A percentile compares a stretch with the other conserved stretches of the same genome.
phyloP scores from a whole-genome alignment of 2,888 invertebrate species.

The Oconnorella tubifera region DNA sequence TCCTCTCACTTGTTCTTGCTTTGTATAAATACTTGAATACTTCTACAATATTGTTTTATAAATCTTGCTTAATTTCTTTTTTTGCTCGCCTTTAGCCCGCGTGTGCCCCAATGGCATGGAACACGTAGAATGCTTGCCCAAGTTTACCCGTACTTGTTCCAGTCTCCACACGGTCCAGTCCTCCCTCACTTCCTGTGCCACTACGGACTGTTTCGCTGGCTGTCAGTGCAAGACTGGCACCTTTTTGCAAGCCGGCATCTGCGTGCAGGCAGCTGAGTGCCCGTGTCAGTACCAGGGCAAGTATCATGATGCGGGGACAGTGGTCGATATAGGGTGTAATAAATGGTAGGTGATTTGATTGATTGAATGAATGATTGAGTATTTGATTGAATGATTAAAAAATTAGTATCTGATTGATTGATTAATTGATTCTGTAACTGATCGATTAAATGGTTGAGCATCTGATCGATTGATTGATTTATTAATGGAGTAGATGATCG shows the following conservation, averaged over 20 bases:
- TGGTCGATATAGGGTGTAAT: constrained; percentile 77
- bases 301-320: constrained; percentile 27
- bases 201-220: constrained; percentile 71
- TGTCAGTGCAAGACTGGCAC: constrained; percentile 80
- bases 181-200: constrained; percentile 28
- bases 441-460: too few relatives aligned
- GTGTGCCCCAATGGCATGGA: constrained; percentile 63
- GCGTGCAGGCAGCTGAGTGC: constrained; percentile 37
- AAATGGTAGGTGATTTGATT: constrained; percentile 70
- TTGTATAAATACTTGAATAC: too few relatives aligned
- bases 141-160: constrained; percentile 75
- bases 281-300: constrained; percentile 30
- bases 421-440: too few relatives aligned
- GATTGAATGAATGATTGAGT: too few relatives aligned
- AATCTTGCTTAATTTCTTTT: too few relatives aligned
- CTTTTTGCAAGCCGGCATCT: constrained; percentile 55
- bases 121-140: constrained; percentile 75
- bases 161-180: constrained; percentile 33
- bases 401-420: too few relatives aligned
- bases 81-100: too few relatives aligned
- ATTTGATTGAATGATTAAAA: too few relatives aligned
- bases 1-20: too few relatives aligned
- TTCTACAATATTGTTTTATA: too few relatives aligned
- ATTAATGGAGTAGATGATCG: too few relatives aligned
- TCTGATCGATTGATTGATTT: too few relatives aligned